Conservation (phyloP, 2,797 vertebrate species). For the Catostomus latipinnis region DNA sequence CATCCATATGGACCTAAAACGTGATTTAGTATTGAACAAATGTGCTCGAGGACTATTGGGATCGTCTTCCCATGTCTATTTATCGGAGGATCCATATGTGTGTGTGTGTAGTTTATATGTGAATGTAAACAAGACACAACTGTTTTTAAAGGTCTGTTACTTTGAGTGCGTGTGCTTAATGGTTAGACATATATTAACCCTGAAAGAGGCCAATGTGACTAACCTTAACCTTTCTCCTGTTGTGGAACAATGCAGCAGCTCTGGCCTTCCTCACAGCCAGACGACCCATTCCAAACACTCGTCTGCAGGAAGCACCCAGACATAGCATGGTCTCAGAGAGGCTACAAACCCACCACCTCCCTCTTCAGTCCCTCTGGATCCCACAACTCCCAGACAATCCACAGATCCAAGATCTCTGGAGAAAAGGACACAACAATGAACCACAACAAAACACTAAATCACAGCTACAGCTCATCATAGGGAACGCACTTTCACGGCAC, state of each 20-base stretch:
- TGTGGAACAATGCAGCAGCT: conserved; percentile 40
- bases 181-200: conserved; percentile 15
- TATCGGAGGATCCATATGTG: background rate
- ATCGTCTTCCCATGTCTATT: too few species aligned
- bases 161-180: background rate
- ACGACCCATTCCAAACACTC: conserved; percentile 55
- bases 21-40: too few species aligned
- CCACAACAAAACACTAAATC: conserved; percentile 38
- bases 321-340: conserved; percentile 16
- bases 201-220: conserved; percentile 36
- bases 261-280: conserved; percentile 58
- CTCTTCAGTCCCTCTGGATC: conserved; percentile 24
- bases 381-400: conserved; percentile 45
- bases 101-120: background rate
- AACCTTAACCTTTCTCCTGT: conserved; percentile 49
- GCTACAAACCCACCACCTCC: conserved; percentile 25
- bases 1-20: too few species aligned
- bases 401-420: conserved; percentile 40
- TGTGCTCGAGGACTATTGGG: too few species aligned
- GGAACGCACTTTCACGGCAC: conserved; percentile 39
- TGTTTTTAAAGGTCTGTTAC: conserved; percentile 24
- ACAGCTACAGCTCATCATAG: conserved; percentile 18
- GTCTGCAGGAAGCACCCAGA: conserved; percentile 56
- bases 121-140: conserved; percentile 9
- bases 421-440: background rate